Conservation (phyloP, 2,888 invertebrate genomes). For the Tipula confusa region DNA sequence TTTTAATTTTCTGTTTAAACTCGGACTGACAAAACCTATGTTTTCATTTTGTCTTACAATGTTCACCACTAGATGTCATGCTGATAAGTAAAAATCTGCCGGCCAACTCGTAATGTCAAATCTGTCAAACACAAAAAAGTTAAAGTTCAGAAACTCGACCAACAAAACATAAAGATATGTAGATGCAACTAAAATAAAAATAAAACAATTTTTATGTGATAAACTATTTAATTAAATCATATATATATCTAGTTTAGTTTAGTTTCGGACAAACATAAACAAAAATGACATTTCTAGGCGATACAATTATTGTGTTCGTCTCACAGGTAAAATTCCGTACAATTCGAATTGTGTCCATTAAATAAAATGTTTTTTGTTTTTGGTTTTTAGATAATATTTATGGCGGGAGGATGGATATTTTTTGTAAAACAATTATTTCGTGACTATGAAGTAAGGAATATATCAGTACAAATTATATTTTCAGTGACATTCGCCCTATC, state of each 20-base stretch:
- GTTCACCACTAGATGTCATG: not conserved
- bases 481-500: constrained; percentile 94
- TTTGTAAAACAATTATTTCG: constrained; percentile 95
- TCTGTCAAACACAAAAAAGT: constrained; percentile 13
- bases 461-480: constrained; percentile 91
- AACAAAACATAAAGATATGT: not conserved
- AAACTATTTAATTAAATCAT: not conserved
- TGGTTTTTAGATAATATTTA: constrained; percentile 76
- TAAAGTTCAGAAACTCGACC: not conserved
- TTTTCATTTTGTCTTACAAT: not conserved
- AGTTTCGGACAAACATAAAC: not conserved
- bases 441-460: constrained; percentile 96
- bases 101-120: not conserved
- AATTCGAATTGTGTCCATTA: not conserved
- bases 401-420: constrained; percentile 96
- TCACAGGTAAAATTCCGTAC: constrained; percentile 60
- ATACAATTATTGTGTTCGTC: constrained; percentile 75
- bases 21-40: too few species aligned
- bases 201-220: not conserved
- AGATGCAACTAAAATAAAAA: not conserved
- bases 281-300: constrained; percentile 76
- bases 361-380: too few species aligned
- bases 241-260: not conserved
- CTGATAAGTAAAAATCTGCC: not conserved
- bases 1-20: not conserved